These are phyloP conservation scores for Protophormia terraenovae DNA, from an alignment of 2,888 invertebrate genomes.

Conservation along the genomic window DNA sequence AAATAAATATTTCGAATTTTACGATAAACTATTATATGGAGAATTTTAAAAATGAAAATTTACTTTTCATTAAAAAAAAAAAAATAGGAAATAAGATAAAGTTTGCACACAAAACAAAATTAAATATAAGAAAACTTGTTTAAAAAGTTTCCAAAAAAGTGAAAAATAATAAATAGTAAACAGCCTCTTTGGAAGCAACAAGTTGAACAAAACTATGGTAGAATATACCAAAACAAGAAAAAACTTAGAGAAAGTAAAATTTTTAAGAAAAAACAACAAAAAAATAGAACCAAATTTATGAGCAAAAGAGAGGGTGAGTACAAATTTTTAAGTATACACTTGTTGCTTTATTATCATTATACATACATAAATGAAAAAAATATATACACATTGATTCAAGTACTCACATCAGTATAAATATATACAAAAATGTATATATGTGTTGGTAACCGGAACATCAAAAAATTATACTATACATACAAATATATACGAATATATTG, in stretches of 20 bases:
- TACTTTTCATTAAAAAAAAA: neutral
- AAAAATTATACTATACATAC: neutral
- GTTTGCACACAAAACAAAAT: too few relatives aligned
- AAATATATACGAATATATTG: neutral
- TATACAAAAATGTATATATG: too few relatives aligned
- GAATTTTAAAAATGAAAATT: neutral
- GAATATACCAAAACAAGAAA: conserved; percentile 3
- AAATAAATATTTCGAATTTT: neutral
- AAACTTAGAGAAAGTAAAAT: conserved; percentile 23
- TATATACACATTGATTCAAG: neutral
- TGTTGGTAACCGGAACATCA: conserved; percentile 8
- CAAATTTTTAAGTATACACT: conserved; percentile 31
- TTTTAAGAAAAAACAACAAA: neutral
- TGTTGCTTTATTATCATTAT: conserved; percentile 38
- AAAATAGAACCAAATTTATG: neutral
- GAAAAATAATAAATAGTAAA: neutral
- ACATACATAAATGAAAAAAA: conserved; percentile 5
- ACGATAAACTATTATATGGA: neutral
- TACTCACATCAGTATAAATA: too few relatives aligned
- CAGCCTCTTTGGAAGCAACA: conserved; percentile 29
- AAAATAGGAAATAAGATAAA: too few relatives aligned
- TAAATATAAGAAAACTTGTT: neutral
- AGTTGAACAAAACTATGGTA: conserved; percentile 17
- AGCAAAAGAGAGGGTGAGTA: conserved; percentile 12
- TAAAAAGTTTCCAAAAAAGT: neutral